Conservation (phyloP, 1,140 invertebrate genomes). For the Antheraea pernyi region DNA sequence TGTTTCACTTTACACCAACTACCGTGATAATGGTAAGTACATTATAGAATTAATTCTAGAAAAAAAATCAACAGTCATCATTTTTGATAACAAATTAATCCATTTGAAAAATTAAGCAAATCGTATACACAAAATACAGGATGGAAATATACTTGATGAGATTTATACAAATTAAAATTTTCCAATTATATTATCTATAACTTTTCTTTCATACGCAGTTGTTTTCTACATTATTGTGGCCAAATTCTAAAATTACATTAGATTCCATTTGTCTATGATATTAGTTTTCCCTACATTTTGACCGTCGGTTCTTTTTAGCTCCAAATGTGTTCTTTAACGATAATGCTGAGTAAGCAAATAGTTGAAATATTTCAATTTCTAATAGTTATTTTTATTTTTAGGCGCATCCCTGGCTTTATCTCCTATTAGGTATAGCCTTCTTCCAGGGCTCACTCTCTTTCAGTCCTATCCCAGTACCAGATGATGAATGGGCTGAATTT, state of each 20-base stretch:
- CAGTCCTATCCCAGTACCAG: conserved; percentile 49
- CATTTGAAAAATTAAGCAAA: background rate
- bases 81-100: conserved; percentile 14
- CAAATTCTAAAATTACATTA: no score
- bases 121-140: no score
- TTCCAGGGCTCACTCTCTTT: conserved; percentile 39
- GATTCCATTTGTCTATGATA: no score
- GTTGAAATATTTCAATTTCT: background rate
- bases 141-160: no score
- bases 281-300: no score
- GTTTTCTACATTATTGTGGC: no score
- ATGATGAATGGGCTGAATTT: conserved; percentile 62
- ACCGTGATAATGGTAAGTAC: conserved; percentile 48
- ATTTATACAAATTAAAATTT: no score
- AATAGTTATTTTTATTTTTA: conserved; percentile 18
- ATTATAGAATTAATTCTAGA: background rate
- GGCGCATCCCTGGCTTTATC: conserved; percentile 44
- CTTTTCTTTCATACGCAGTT: no score
- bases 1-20: conserved; percentile 23
- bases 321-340: background rate
- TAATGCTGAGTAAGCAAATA: no score
- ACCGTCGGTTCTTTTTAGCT: background rate
- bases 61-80: conserved; percentile 9
- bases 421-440: conserved; percentile 42
- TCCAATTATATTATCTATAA: no score